Conservation (phyloP, 2,888 invertebrate genomes). For the Ophion obscuratus region DNA sequence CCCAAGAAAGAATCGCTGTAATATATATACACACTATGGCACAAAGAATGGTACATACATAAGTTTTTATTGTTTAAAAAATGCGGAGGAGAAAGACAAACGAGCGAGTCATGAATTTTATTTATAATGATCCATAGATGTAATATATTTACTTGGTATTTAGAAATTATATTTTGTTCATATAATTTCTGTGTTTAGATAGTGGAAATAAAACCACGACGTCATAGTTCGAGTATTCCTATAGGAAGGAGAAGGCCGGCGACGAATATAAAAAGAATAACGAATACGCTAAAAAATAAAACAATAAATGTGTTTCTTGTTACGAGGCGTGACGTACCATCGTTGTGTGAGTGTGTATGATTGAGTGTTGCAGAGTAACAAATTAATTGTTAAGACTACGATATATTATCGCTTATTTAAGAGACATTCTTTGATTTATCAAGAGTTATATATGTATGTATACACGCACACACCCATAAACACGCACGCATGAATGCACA, state of each 20-base stretch:
- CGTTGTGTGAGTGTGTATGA: constrained; percentile 65
- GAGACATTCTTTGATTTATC: constrained; percentile 61
- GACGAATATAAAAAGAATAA: constrained; percentile 10
- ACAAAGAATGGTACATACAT: constrained; percentile 29
- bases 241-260: not conserved
- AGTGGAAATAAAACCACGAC: constrained; percentile 69
- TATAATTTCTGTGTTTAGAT: constrained; percentile 74
- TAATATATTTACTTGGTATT: constrained; percentile 74
- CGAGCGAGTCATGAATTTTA: constrained; percentile 26
- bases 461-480: not conserved
- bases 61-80: constrained; percentile 34
- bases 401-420: constrained; percentile 64
- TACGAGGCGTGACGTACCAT: constrained; percentile 61
- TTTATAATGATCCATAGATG: constrained; percentile 60
- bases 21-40: constrained; percentile 45
- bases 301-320: constrained; percentile 47
- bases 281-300: constrained; percentile 31
- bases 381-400: constrained; percentile 63
- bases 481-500: not conserved
- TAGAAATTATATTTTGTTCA: constrained; percentile 71
- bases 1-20: constrained; percentile 45
- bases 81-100: not conserved
- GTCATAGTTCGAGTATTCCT: constrained; percentile 36
- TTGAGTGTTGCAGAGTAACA: constrained; percentile 63
- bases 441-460: constrained; percentile 10